Conservation (phyloP, 2,113 vertebrate genomes). For the Corythaixoides concolor region DNA sequence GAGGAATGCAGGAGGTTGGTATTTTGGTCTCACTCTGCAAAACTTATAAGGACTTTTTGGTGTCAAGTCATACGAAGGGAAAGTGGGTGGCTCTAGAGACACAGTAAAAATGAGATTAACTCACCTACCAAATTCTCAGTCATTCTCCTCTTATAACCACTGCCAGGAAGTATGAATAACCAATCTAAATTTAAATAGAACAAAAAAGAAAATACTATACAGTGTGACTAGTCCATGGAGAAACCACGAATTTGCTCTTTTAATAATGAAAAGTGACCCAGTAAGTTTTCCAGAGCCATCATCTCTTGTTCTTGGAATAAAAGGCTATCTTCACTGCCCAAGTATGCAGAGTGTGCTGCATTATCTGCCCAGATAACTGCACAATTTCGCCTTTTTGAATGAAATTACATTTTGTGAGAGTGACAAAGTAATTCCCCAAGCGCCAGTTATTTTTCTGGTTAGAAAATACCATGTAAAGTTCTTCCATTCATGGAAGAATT, state of each 20-base stretch:
- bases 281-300: not conserved
- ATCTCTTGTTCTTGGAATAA: not conserved
- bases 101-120: conserved; percentile 48
- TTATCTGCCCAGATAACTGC: conserved; percentile 17
- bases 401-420: conserved; percentile 46
- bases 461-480: not conserved
- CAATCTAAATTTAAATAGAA: conserved; percentile 41
- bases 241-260: conserved; percentile 35
- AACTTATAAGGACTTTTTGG: not conserved
- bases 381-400: conserved; percentile 25
- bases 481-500: conserved; percentile 10
- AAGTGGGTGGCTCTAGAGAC: conserved; percentile 35
- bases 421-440: conserved; percentile 20
- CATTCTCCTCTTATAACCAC: conserved; percentile 15
- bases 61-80: not conserved
- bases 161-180: conserved; percentile 37
- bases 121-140: conserved; percentile 34
- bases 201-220: conserved; percentile 38
- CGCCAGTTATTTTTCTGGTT: not conserved
- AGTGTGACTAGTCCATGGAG: not conserved
- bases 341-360: not conserved
- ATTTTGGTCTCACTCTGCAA: not conserved
- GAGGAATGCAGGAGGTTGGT: not conserved
- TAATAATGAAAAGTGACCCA: not conserved
- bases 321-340: not conserved